phyloP scores from a whole-genome alignment of 2,113 vertebrate genomes.

The Amblyornis subalaris region DNA sequence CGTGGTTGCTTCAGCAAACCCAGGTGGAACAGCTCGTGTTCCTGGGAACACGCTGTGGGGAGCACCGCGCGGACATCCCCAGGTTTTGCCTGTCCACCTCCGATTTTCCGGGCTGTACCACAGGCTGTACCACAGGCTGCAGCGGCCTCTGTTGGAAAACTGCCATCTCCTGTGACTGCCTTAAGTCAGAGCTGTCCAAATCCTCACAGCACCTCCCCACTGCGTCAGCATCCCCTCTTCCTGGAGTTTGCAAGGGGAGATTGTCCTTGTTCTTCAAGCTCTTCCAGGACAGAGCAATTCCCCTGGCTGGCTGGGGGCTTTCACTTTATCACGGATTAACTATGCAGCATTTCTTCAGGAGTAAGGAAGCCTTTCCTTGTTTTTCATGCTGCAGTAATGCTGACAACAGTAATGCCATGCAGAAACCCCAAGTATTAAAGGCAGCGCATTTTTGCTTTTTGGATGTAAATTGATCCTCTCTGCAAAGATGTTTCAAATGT shows the following conservation, averaged over 20 bases:
- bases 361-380: neutral
- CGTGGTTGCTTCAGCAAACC: neutral
- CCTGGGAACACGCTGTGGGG: rapidly evolving
- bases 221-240: neutral
- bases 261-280: neutral
- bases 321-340: neutral
- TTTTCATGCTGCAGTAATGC: neutral
- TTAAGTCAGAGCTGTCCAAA: neutral
- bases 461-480: neutral
- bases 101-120: rapidly evolving
- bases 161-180: neutral
- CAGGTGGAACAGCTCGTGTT: neutral
- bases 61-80: neutral
- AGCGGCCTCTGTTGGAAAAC: neutral
- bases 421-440: neutral
- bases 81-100: rapidly evolving
- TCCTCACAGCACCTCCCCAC: neutral
- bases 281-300: neutral
- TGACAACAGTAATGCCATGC: neutral
- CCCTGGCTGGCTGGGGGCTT: neutral
- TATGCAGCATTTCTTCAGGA: neutral
- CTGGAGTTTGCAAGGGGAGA: neutral
- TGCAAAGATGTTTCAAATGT: neutral
- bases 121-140: neutral
- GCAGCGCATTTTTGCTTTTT: neutral